Base-by-base conservation (phyloP, 2,888 invertebrate species). In the Nycteola revayana region DNA sequence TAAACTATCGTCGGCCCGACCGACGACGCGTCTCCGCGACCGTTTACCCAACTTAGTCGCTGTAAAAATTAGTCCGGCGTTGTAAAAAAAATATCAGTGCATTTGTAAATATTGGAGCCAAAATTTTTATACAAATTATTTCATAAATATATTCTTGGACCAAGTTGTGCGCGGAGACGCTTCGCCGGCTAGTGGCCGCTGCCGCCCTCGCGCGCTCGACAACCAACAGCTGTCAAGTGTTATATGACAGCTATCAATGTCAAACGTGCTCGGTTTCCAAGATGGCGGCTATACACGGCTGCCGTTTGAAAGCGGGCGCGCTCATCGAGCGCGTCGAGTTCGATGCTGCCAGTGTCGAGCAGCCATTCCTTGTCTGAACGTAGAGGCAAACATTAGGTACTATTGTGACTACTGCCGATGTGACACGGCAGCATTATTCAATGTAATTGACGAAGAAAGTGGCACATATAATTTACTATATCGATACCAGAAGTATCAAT, bases 71-170 rank as follows among this genome's bases (percentile, higher is more conserved):
- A 84, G 80, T 80, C 84, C 81, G 82, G 83, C 75, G 60, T 76
- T 83, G 76, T 82, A 84, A 84, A 76, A 78, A 78, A 75, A 77
- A 68, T 77, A 75, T 73, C 81, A 80, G 73, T 68, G 70, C 63
- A 59, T 60, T 79, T 87, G 86, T 85, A 87, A 85, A 87, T 87
- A 87, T 85, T 82, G 75, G 81, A 81, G 76, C 71, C 81, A 79
- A 86, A 85, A 84, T 84, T 87, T 86, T 85, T 84, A 84, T 86
- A 86, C 78, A 83, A 83, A 85, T 79, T 82, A 79, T 78, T 83
- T 81, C 77, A 67, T 80, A 81, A 75, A 67, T 75, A 74, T 79
- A 81, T 76, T 76, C 75, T 76, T 71, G 76, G 82, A 79, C 77
- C 71, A 72, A 76, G 80, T 76, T 65, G 74, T 53, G 54, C 46